Conservation (phyloP, 2,888 invertebrate species). For the Argyresthia goedartella region DNA sequence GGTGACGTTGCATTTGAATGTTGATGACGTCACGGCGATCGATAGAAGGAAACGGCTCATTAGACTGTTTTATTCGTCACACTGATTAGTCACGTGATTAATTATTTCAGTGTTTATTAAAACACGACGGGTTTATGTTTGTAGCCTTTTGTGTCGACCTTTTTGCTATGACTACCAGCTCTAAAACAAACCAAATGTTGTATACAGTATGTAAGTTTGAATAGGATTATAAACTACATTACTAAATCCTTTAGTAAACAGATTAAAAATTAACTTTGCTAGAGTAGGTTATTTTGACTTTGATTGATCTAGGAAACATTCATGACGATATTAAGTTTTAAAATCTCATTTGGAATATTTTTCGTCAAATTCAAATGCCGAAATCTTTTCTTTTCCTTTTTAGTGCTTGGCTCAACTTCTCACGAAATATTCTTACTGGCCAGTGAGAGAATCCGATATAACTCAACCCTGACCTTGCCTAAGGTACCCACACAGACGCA, state of each 20-base stretch:
- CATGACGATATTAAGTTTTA: too few relatives aligned
- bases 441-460: conserved; percentile 64
- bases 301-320: too few relatives aligned
- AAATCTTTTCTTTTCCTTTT: too few relatives aligned
- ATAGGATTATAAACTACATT: too few relatives aligned
- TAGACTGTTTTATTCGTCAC: conserved; percentile 69
- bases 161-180: background rate
- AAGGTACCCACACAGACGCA: conserved; percentile 55
- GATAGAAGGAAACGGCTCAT: conserved; percentile 67
- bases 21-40: conserved; percentile 64
- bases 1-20: conserved; percentile 55
- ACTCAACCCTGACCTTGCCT: conserved; percentile 66
- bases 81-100: conserved; percentile 70
- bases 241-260: too few relatives aligned
- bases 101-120: conserved; percentile 61
- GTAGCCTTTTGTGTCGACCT: conserved; percentile 17
- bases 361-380: background rate
- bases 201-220: too few relatives aligned
- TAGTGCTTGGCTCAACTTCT: conserved; percentile 10
- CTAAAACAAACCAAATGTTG: too few relatives aligned
- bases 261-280: too few relatives aligned
- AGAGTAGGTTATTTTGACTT: too few relatives aligned
- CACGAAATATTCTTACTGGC: conserved; percentile 47
- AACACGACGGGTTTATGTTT: conserved; percentile 39
- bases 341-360: too few relatives aligned